These are phyloP conservation scores for Ciona savignyi DNA, from an alignment of 23 tunicate genomes.

Conservation along the genomic window DNA sequence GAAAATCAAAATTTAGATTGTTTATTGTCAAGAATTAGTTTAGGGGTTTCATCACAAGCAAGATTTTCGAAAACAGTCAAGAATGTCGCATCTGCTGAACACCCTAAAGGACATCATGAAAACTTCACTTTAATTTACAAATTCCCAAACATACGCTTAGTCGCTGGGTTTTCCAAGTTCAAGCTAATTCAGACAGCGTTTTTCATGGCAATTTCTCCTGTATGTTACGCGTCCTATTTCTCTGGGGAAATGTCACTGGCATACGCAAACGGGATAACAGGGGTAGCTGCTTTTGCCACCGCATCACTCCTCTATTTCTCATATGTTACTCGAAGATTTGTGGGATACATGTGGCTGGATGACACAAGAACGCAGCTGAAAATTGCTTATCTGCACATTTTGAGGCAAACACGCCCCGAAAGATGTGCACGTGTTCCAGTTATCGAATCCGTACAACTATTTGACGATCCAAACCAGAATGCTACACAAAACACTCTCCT, in stretches of 20 bases:
- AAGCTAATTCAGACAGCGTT: constrained; percentile 25
- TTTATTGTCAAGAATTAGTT: too few relatives aligned
- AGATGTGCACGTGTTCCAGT: constrained; percentile 18
- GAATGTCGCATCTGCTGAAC: not conserved
- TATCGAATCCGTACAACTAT: constrained; percentile 1
- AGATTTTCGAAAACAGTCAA: not conserved
- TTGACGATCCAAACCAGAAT: constrained; percentile 22
- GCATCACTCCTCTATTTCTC: constrained; percentile 16
- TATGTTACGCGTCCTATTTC: not conserved
- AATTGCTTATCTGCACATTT: constrained; percentile 43
- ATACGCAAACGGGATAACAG: not conserved
- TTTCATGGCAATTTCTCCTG: constrained; percentile 8
- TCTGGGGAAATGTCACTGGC: not conserved
- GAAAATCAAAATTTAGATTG: too few relatives aligned
- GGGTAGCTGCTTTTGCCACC: constrained; percentile 17
- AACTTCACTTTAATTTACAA: constrained; percentile 15
- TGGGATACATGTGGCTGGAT: constrained; percentile 31
- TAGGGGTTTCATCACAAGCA: not conserved
- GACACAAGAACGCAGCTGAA: constrained; percentile 6
- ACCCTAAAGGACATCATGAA: constrained; percentile 14
- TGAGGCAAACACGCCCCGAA: too few relatives aligned
- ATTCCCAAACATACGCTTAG: constrained; percentile 10
- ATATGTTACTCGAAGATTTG: constrained; percentile 23
- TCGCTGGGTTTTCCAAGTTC: constrained; percentile 17
- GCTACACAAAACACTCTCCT: constrained; percentile 18